Percentiles rank a stretch among this genome's conserved stretches.
phyloP scores from a whole-genome alignment of 2,797 vertebrate genomes.

The Hylomyscus alleni region DNA sequence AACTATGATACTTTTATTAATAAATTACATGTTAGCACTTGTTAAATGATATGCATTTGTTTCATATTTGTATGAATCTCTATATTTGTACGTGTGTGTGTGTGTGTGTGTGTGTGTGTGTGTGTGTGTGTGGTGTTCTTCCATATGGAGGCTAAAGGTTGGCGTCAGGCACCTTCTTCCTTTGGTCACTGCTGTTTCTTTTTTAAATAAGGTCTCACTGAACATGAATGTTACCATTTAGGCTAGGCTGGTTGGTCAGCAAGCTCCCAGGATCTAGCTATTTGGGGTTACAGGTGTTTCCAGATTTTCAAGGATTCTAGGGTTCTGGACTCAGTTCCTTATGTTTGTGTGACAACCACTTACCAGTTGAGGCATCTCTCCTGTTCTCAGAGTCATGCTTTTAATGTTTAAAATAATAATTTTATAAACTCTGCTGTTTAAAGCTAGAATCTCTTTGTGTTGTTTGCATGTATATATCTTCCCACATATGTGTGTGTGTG shows the following conservation, averaged over 20 bases:
- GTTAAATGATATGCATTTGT: too few relatives aligned
- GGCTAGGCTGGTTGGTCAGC: not conserved
- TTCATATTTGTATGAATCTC: too few relatives aligned
- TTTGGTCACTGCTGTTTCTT: not conserved
- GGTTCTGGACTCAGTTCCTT: not conserved
- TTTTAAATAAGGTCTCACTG: not conserved
- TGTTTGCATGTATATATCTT: not conserved
- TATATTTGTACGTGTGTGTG: too few relatives aligned
- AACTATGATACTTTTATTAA: too few relatives aligned
- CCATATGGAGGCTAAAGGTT: not conserved
- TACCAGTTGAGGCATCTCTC: not conserved
- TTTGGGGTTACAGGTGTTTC: not conserved
- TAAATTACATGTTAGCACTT: too few relatives aligned
- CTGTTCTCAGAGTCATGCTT: not conserved
- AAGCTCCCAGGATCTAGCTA: not conserved
- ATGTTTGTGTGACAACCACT: not conserved
- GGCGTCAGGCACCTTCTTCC: not conserved
- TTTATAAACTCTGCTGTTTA: constrained; percentile 30
- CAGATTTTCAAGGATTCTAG: not conserved
- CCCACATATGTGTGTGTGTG: not conserved
- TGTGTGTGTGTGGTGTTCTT: too few relatives aligned
- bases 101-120: too few relatives aligned
- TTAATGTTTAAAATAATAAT: constrained; percentile 47
- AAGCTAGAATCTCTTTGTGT: constrained; percentile 33
- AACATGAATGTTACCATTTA: not conserved